These are phyloP conservation scores for Pogonophryne albipinna DNA, from an alignment of 2,797 vertebrate species.

Conservation along the genomic window DNA sequence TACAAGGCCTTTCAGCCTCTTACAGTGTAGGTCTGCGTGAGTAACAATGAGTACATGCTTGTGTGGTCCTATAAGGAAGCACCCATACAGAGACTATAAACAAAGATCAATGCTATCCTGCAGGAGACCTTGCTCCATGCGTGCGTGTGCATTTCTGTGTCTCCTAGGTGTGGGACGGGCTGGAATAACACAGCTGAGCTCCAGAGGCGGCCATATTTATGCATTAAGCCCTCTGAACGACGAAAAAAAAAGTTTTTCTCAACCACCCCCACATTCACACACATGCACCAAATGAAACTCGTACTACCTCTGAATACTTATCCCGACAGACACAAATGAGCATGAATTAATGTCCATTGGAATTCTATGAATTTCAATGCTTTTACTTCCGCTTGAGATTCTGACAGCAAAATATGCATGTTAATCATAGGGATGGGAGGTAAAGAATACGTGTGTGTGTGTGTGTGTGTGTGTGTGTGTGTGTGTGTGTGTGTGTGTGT, in stretches of 20 bases:
- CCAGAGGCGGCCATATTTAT: slow-evolving; percentile 75
- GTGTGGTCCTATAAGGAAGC: slow-evolving; percentile 83
- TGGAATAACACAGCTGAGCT: slow-evolving; percentile 81
- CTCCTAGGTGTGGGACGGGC: slow-evolving; percentile 70
- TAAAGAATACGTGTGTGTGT: slow-evolving; percentile 36
- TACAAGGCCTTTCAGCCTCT: slow-evolving; percentile 57
- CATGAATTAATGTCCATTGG: slow-evolving; percentile 69
- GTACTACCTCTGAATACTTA: slow-evolving; percentile 26
- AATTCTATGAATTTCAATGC: slow-evolving; percentile 77
- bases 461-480: slow-evolving; percentile 2
- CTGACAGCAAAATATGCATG: slow-evolving; percentile 76
- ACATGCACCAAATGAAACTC: neutral
- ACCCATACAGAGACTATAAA: slow-evolving; percentile 80
- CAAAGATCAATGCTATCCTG: slow-evolving; percentile 79
- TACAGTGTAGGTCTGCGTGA: slow-evolving; percentile 43
- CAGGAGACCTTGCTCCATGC: slow-evolving; percentile 78
- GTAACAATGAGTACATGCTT: slow-evolving; percentile 60
- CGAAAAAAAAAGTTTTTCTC: slow-evolving; percentile 61
- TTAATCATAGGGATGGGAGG: slow-evolving; percentile 67
- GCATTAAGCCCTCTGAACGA: slow-evolving; percentile 60
- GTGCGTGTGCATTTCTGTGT: slow-evolving; percentile 66
- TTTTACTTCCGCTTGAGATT: slow-evolving; percentile 65
- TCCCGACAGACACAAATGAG: slow-evolving; percentile 59
- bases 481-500: slow-evolving; percentile 18
- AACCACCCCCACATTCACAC: slow-evolving; percentile 25